Conservation (phyloP, 2,113 vertebrate genomes). For the Smithornis capensis region DNA sequence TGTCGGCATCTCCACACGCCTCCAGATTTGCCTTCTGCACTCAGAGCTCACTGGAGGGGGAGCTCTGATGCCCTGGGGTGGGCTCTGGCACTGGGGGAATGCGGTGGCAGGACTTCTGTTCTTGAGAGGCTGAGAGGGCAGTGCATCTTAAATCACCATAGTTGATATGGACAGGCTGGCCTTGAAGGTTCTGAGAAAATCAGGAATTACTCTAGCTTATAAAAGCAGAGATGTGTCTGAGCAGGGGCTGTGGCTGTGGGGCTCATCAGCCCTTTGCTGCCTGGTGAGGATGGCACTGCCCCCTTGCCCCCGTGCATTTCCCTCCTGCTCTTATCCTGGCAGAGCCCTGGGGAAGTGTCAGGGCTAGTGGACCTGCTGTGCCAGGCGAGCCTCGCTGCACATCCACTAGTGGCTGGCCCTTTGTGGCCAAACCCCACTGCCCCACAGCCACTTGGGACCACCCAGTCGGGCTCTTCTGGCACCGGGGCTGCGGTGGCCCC, state of each 20-base stretch:
- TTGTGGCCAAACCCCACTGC: neutral
- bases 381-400: neutral
- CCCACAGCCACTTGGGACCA: rapidly evolving
- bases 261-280: neutral
- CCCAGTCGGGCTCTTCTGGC: neutral
- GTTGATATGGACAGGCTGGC: neutral
- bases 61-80: neutral
- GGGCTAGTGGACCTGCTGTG: neutral
- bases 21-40: neutral
- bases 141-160: neutral
- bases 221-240: neutral
- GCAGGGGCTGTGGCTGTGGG: neutral
- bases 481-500: neutral
- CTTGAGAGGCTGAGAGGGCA: neutral
- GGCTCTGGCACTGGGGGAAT: too few species aligned
- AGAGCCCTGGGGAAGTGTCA: rapidly evolving
- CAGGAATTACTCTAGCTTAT: neutral
- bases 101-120: rapidly evolving
- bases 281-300: neutral
- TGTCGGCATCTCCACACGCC: rapidly evolving
- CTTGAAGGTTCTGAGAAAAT: neutral
- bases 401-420: rapidly evolving
- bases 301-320: neutral
- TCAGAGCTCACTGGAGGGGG: neutral
- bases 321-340: neutral